These are phyloP conservation scores for Ceyx margarethae DNA, from an alignment of 2,113 vertebrate species.

Conservation along the genomic window DNA sequence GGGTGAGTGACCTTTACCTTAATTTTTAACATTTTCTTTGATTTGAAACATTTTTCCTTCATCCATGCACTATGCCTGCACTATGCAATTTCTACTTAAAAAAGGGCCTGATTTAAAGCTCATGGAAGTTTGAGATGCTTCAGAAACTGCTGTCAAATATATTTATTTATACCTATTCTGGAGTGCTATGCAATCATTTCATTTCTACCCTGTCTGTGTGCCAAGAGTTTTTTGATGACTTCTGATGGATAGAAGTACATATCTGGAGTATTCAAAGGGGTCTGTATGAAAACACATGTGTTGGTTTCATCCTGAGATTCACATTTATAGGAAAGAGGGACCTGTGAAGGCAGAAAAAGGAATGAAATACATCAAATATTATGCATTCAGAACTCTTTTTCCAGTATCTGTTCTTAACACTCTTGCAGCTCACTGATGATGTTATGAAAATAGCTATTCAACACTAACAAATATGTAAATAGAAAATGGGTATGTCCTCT, in stretches of 20 bases:
- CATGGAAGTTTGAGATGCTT: not conserved
- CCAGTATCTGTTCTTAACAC: not conserved
- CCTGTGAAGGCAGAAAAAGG: not conserved
- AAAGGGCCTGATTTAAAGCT: not conserved
- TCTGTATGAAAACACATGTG: not conserved
- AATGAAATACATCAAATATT: not conserved
- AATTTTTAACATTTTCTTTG: not conserved
- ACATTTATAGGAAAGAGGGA: not conserved
- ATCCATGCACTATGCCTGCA: not conserved
- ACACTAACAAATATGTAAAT: rapidly evolving
- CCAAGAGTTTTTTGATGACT: not conserved
- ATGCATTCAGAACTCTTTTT: not conserved
- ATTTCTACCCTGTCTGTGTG: not conserved
- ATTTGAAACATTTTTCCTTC: not conserved
- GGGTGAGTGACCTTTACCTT: not conserved
- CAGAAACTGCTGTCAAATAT: not conserved
- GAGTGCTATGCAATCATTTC: not conserved
- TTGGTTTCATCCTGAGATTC: not conserved
- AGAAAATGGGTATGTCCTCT: not conserved
- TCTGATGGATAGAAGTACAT: not conserved
- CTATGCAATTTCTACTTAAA: not conserved
- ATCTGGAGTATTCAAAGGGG: not conserved
- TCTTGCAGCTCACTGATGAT: not conserved
- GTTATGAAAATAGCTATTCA: not conserved
- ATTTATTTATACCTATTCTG: not conserved